Base-by-base conservation (phyloP, 1,140 invertebrate species). In the Nasonia giraulti region DNA sequence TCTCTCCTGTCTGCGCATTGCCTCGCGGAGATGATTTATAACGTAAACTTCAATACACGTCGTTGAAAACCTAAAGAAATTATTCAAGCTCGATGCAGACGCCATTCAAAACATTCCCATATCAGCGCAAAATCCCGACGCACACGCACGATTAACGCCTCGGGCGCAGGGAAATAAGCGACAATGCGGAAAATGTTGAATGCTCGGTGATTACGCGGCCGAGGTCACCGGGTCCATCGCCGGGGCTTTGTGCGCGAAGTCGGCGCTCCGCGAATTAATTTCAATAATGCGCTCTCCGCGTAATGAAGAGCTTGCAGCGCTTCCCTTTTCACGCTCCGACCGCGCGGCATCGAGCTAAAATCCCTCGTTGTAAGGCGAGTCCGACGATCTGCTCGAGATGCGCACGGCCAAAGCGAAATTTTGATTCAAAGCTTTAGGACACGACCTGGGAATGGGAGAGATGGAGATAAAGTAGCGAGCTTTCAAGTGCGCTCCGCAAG, bases 151-250 rank as follows among this genome's bases (percentile, higher is more conserved):
- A 50, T 50, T 14, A 50, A 50, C 47, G 47, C 1, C 14, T 50
- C 47, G 14, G 14, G 5, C 62, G 5, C 62, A n/a, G 62, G 12
- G 62, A 66, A n/a, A 66, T 20, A 66, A 66, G 20, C 33, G 55
- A 33, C 55, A 80, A 80, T 69, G 17, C 17, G 31, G 31, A 31
- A 80, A 80, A 80, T 68, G 66, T 47, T 80, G 37, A 80, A 80
- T 80, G 66, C 68, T 47, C n/a, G 37, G 40, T 80, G n/a, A 80
- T 71, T 80, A 80, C 47, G 6, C 47, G 6, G 31, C 0, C 2
- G 71, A 37, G 71, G 27, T 10, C n/a, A 23, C 68, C 71, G 71
- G 20, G 8, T 69, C n/a, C 68, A n/a, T 69, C 8, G n/a, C 17
- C 17, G 20, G 6, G 66, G n/a, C 17, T 69, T 69, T 31, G n/a